Conservation (phyloP, 2,113 vertebrate species). For the Gallinago media region DNA sequence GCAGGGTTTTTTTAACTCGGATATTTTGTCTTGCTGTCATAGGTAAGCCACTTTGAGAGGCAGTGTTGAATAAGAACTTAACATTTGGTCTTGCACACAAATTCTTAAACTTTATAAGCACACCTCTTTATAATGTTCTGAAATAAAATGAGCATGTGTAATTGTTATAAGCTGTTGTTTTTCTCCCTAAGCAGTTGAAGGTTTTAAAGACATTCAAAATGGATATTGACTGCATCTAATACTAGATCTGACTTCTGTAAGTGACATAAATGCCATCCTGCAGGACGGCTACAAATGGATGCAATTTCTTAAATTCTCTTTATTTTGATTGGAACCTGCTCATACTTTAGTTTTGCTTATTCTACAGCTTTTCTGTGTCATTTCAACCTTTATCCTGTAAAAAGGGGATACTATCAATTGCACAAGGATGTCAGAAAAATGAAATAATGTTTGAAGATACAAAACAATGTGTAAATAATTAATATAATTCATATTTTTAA, state of each 20-base stretch:
- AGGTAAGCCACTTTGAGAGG: not conserved
- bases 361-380: not conserved
- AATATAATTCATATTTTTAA: not conserved
- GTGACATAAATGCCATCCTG: not conserved
- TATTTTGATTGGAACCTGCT: not conserved
- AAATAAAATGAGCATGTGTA: not conserved
- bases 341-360: not conserved
- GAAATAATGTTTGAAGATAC: not conserved
- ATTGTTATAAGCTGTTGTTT: not conserved
- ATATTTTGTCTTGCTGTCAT: not conserved
- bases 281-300: not conserved
- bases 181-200: not conserved
- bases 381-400: not conserved
- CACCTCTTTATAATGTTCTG: not conserved
- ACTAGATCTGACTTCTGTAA: not conserved
- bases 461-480: not conserved
- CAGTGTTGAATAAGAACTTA: not conserved
- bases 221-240: not conserved
- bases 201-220: not conserved
- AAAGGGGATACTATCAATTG: not conserved
- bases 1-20: not conserved
- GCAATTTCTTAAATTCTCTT: not conserved
- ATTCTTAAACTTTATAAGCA: not conserved
- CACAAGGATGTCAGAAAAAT: not conserved
- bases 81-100: not conserved